Conservation (phyloP, 2,113 vertebrate species). For the Salvelinus fontinalis region DNA sequence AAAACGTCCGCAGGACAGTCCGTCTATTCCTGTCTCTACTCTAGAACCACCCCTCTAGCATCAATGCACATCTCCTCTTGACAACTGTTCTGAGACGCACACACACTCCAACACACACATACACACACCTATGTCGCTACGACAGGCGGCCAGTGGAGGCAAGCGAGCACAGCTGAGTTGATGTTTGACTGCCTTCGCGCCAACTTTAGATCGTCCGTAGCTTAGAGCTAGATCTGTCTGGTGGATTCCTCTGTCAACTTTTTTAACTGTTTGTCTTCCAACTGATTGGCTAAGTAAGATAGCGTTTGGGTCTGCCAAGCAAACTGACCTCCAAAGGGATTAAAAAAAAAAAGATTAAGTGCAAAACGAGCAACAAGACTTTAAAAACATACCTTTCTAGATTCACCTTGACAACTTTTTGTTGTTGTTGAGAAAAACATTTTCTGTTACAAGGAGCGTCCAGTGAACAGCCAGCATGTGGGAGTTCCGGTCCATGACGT, state of each 20-base stretch:
- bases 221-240: constrained; percentile 19
- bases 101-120: constrained; percentile 18
- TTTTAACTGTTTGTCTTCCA: constrained; percentile 35
- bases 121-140: constrained; percentile 66
- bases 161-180: constrained; percentile 50
- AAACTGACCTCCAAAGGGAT: constrained; percentile 18
- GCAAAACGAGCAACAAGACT: too few relatives aligned
- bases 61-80: constrained; percentile 65
- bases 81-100: constrained; percentile 51
- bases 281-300: constrained; percentile 21
- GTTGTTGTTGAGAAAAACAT: constrained; percentile 3
- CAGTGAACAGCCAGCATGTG: constrained; percentile 79
- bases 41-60: constrained; percentile 57
- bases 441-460: constrained; percentile 34
- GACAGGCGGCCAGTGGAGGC: constrained; percentile 63
- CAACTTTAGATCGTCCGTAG: neutral
- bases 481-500: constrained; percentile 91
- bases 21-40: constrained; percentile 51
- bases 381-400: constrained; percentile 7
- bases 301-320: constrained; percentile 31
- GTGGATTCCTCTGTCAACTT: constrained; percentile 50
- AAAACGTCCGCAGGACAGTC: constrained; percentile 68
- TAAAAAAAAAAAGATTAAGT: too few relatives aligned
- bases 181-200: constrained; percentile 13
- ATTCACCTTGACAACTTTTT: constrained; percentile 15